phyloP scores from a whole-genome alignment of 2,888 invertebrate species.

The Troilus luridus region DNA sequence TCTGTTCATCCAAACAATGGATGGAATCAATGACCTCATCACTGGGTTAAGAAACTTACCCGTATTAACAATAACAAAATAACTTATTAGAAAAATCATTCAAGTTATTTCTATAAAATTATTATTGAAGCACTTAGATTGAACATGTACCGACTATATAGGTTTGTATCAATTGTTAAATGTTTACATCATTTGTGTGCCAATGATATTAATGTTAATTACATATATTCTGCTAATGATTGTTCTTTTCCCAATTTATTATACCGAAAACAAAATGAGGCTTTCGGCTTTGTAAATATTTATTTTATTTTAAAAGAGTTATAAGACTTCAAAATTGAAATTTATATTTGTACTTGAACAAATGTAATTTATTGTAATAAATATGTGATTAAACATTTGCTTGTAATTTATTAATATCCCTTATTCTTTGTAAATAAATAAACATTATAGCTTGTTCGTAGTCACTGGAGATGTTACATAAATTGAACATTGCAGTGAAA shows the following conservation, averaged over 20 bases:
- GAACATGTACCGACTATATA: neutral
- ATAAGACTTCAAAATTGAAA: constrained; percentile 47
- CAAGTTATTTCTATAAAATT: neutral
- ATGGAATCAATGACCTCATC: too few species aligned
- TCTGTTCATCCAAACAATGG: too few species aligned
- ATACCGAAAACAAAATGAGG: neutral
- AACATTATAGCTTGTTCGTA: neutral
- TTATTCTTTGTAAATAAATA: neutral
- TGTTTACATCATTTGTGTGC: constrained; percentile 14
- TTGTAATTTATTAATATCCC: neutral
- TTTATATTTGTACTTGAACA: constrained; percentile 19
- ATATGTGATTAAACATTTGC: neutral
- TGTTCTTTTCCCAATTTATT: neutral
- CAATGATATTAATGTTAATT: neutral
- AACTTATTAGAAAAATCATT: neutral
- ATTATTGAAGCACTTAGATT: neutral
- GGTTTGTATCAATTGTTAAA: neutral
- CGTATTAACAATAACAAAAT: neutral
- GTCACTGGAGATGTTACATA: too few species aligned
- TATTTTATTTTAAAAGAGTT: neutral
- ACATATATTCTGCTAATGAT: neutral
- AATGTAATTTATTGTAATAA: constrained; percentile 42
- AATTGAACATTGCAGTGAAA: too few species aligned
- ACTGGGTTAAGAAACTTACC: too few species aligned
- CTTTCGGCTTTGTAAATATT: neutral